Evolutionary conservation across 2,888 invertebrate species (phyloP).

Genomic region (Rambutsinella grinnellia): DNA sequence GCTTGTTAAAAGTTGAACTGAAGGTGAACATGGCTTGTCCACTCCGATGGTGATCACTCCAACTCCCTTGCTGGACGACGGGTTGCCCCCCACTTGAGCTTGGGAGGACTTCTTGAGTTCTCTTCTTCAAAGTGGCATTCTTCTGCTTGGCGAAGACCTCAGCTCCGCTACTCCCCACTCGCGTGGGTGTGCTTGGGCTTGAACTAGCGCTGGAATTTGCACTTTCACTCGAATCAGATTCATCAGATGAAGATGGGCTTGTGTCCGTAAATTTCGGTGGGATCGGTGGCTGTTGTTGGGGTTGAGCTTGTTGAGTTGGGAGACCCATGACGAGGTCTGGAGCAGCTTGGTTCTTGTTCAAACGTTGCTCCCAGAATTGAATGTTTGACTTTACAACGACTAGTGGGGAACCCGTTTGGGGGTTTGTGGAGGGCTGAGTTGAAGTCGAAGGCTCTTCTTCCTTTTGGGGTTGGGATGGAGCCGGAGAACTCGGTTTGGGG

Average conservation of each 20-base stretch:
- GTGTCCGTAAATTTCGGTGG: slow-evolving; percentile 68
- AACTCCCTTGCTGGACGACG: slow-evolving; percentile 48
- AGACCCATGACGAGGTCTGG: slow-evolving; percentile 88
- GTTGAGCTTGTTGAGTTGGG: slow-evolving; percentile 70
- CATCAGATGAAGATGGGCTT: slow-evolving; percentile 66
- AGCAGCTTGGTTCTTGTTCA: slow-evolving; percentile 70
- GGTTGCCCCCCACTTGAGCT: slow-evolving; percentile 57
- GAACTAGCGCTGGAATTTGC: slow-evolving; percentile 62
- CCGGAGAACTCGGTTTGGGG: not conserved
- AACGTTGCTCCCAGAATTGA: slow-evolving; percentile 18
- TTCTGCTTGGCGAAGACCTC: slow-evolving; percentile 85
- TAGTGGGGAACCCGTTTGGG: not conserved
- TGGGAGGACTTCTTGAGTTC: slow-evolving; percentile 70
- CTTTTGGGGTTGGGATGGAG: not conserved
- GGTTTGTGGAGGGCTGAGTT: not conserved
- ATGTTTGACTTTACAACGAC: slow-evolving; percentile 16
- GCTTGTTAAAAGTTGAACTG: slow-evolving; percentile 67
- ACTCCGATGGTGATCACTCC: not conserved
- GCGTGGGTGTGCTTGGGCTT: slow-evolving; percentile 70
- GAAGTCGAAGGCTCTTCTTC: not conserved
- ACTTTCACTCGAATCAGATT: slow-evolving; percentile 66
- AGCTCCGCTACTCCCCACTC: slow-evolving; percentile 77
- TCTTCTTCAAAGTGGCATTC: slow-evolving; percentile 82
- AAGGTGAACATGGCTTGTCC: slow-evolving; percentile 34
- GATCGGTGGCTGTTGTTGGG: slow-evolving; percentile 63